Base-by-base conservation (phyloP, 2,797 vertebrate species). In the Syngnathus rostellatus region DNA sequence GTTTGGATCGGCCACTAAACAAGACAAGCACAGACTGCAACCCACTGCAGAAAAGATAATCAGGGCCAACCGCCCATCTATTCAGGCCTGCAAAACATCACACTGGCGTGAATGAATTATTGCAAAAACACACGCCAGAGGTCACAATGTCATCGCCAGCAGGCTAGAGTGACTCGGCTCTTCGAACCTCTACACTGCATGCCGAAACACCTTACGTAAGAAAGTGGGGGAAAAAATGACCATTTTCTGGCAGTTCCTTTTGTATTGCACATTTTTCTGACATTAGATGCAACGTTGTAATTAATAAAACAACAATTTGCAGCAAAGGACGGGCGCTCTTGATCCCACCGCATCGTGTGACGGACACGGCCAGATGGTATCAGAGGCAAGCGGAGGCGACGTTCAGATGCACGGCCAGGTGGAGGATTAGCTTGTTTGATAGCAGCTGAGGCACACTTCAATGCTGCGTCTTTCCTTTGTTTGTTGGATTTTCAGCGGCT, bases 391-490 rank as follows among this genome's bases (percentile, higher is more conserved):
- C 43, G 9, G 25, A 63, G n/a, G 43, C 43, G 8, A 31, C 23
- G 23, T 45, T 62, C 10, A 16, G 10, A 62, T 45, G n/a, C 41
- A 8, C 16, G 0, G 43, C 23, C 61, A 63, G 61, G 43, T 25
- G 61, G 21, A 31, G 61, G 61, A 63, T 63, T 63, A 45, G 41
- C 12, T 41, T 21, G 59, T 61, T 40, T 39, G 57, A 19, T 59
- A 1, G 43, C 21, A 14, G 6, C 12, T 25, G 61, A 63, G 12
- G 43, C 61, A 17, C 43, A 45, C 61, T 2, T 63, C 61, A 7
- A 6, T 2, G 25, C 54, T 57, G 8, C 11, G 54, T 57, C 54
- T 6, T 57, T 54, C 43, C 17, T 23, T 25, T 16, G 23, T 62
- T 45, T 62, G 21, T 25, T 17, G 9, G 21, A 11, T 25, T 45